Evolutionary conservation across 2,797 vertebrate species (phyloP).

Genomic region (Cichlasoma orientale): DNA sequence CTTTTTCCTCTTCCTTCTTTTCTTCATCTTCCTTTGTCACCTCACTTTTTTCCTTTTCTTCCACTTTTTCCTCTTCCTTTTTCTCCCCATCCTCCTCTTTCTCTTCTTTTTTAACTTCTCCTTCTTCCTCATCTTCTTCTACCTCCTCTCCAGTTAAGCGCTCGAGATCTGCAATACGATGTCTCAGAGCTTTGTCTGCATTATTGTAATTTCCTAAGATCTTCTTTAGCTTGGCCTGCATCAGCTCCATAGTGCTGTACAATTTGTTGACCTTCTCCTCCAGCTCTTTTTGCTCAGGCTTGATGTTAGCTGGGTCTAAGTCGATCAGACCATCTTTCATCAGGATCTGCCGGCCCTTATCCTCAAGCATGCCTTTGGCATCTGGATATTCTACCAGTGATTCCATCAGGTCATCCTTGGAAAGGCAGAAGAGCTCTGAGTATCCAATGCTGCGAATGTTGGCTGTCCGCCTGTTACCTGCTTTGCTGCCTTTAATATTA

Average conservation of each 20-base stretch:
- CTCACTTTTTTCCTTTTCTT: neutral
- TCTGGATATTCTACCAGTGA: constrained; percentile 95
- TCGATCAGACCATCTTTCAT: constrained; percentile 94
- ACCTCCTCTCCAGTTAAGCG: constrained; percentile 74
- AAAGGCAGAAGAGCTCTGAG: constrained; percentile 95
- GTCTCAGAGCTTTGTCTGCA: constrained; percentile 83
- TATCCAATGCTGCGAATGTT: constrained; percentile 98
- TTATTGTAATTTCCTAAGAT: constrained; percentile 84
- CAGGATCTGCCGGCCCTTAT: constrained; percentile 94
- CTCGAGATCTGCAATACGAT: constrained; percentile 86
- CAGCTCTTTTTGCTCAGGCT: constrained; percentile 87
- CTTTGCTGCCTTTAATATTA: constrained; percentile 97
- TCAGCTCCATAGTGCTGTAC: constrained; percentile 84
- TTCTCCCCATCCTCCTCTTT: constrained; percentile 5
- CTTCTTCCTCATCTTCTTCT: constrained; percentile 73
- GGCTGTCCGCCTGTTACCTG: constrained; percentile 94
- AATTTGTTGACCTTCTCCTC: constrained; percentile 88
- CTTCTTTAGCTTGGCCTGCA: constrained; percentile 89
- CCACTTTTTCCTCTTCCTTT: constrained; percentile 9
- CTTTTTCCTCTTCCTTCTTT: neutral
- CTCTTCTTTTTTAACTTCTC: constrained; percentile 38
- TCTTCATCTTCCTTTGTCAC: neutral
- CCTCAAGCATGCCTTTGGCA: constrained; percentile 94
- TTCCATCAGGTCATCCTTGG: constrained; percentile 98
- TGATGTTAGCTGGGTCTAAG: constrained; percentile 86